A percentile compares a stretch with the other conserved stretches of the same genome.
Evolutionary conservation across 2,888 invertebrate species (phyloP).

Genomic region (Crioceris asparagi): DNA sequence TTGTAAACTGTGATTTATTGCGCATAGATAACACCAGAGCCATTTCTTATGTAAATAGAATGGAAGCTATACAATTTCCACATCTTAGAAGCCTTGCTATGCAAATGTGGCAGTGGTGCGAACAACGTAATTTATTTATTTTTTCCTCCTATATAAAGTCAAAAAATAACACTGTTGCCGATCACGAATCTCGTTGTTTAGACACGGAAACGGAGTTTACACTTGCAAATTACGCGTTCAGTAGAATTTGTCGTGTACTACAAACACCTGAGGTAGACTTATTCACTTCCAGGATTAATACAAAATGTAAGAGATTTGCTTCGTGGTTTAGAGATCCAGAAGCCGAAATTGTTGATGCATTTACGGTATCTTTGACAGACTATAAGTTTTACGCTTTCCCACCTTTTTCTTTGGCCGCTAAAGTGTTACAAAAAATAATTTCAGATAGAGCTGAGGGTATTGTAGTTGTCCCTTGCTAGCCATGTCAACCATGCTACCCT

Average conservation of each 20-base stretch:
- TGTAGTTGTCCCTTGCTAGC: background rate
- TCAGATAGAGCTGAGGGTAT: too few species aligned
- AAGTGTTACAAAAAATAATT: background rate
- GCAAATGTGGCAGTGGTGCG: too few species aligned
- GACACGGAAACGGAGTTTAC: too few species aligned
- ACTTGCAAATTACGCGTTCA: too few species aligned
- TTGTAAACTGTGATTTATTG: slow-evolving; percentile 1
- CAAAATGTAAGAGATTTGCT: slow-evolving; percentile 1
- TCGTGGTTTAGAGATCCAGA: too few species aligned
- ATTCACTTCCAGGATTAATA: background rate
- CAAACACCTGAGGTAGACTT: background rate
- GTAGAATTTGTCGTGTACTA: slow-evolving; percentile 1
- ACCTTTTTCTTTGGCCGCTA: background rate
- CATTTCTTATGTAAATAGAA: slow-evolving; percentile 4
- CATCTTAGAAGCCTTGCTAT: too few species aligned
- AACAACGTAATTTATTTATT: too few species aligned
- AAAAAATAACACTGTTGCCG: too few species aligned
- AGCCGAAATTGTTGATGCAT: slow-evolving; percentile 3
- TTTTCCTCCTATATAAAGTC: too few species aligned
- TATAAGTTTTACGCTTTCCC: background rate
- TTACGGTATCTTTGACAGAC: background rate
- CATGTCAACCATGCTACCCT: background rate
- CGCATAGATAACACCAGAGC: slow-evolving; percentile 3
- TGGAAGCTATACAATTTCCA: too few species aligned
- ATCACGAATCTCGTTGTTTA: too few species aligned